A percentile compares a stretch with the other conserved stretches of the same genome.
phyloP scores from a whole-genome alignment of 2,113 vertebrate genomes.

The Myiozetetes cayanensis region DNA sequence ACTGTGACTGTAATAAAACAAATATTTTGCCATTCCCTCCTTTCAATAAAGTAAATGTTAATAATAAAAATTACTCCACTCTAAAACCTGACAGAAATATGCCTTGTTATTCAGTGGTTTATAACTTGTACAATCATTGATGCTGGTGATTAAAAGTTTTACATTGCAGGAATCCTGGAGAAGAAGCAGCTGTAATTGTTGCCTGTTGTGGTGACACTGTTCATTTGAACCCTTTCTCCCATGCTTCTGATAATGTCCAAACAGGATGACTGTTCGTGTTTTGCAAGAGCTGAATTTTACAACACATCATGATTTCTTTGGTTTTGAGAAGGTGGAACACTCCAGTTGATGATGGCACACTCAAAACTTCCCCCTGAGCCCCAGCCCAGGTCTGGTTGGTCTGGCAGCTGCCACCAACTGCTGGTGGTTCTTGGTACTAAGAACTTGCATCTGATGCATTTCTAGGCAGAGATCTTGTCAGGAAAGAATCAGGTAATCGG shows the following conservation, averaged over 20 bases:
- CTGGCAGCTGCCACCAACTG: neutral
- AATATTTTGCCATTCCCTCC: neutral
- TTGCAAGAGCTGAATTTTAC: neutral
- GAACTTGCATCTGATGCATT: neutral
- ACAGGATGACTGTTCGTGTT: neutral
- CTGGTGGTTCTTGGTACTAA: neutral
- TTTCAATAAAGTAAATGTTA: neutral
- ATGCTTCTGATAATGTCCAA: neutral
- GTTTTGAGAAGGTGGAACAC: rapidly evolving
- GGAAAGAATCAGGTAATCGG: neutral
- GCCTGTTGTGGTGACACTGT: neutral
- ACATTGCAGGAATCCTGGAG: neutral
- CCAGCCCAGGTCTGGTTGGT: neutral
- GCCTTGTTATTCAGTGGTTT: neutral
- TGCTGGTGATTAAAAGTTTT: neutral
- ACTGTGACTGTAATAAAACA: neutral
- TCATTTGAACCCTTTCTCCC: neutral
- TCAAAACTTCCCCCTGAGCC: neutral
- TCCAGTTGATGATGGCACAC: rapidly evolving
- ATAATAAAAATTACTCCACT: rapidly evolving
- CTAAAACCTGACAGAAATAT: neutral
- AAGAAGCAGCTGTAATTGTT: neutral
- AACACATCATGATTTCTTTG: neutral
- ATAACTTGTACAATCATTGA: neutral
- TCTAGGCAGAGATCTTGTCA: neutral